These are phyloP conservation scores for Ormyrus nitidulus DNA, from an alignment of 2,888 invertebrate genomes.

Conservation along the genomic window DNA sequence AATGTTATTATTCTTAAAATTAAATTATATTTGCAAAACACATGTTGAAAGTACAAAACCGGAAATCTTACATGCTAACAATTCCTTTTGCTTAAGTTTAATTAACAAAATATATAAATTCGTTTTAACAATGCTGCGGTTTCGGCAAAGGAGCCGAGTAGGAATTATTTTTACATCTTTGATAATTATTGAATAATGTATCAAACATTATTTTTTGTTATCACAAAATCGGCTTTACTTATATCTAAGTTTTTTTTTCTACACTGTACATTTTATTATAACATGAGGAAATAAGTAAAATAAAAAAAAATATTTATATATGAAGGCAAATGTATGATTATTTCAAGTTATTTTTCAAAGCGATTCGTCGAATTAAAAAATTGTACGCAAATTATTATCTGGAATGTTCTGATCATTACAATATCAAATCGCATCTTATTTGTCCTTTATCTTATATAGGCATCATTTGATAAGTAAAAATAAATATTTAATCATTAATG, in stretches of 20 bases:
- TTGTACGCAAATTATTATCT: background rate
- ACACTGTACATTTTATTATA: slow-evolving; percentile 54
- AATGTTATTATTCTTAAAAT: background rate
- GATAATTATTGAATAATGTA: slow-evolving; percentile 43
- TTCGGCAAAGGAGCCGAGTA: slow-evolving; percentile 15
- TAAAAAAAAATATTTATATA: background rate
- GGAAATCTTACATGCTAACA: slow-evolving; percentile 50
- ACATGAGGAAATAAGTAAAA: background rate
- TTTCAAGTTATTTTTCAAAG: too few species aligned
- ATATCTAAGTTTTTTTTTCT: slow-evolving; percentile 50
- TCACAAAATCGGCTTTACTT: slow-evolving; percentile 40
- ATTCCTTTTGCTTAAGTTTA: slow-evolving; percentile 46
- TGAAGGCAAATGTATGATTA: background rate
- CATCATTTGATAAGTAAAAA: too few species aligned
- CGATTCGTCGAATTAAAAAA: too few species aligned
- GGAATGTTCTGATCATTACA: background rate
- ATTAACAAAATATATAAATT: slow-evolving; percentile 55
- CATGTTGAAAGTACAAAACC: slow-evolving; percentile 52
- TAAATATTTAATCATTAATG: too few species aligned
- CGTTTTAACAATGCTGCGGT: slow-evolving; percentile 35
- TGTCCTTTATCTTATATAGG: too few species aligned
- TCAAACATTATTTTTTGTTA: slow-evolving; percentile 48
- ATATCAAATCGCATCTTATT: background rate
- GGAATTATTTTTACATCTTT: slow-evolving; percentile 41
- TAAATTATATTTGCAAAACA: slow-evolving; percentile 48